Evolutionary conservation across 2,797 vertebrate species (phyloP).

Genomic region (Hafferia zeledoni): DNA sequence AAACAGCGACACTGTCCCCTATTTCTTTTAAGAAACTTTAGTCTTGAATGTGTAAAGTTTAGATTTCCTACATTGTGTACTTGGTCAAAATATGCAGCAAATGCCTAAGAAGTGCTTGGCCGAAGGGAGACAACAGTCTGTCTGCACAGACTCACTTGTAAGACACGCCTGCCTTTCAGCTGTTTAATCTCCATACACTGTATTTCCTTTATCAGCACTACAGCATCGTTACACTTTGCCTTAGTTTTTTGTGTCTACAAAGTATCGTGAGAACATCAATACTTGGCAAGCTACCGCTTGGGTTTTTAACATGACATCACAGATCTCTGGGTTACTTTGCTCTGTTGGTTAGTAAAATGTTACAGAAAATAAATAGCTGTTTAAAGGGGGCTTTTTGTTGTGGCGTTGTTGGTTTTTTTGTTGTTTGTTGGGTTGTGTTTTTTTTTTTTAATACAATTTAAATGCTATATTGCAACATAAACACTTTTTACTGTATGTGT

Average conservation of each 20-base stretch:
- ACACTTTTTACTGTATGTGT: background rate
- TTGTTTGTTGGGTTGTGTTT: background rate
- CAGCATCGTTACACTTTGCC: slow-evolving; percentile 3
- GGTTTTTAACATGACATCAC: slow-evolving; percentile 24
- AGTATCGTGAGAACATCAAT: slow-evolving; percentile 53
- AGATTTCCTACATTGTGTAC: background rate
- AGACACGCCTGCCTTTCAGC: background rate
- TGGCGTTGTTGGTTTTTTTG: background rate
- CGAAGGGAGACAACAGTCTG: slow-evolving; percentile 10
- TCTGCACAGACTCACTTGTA: slow-evolving; percentile 31
- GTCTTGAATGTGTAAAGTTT: background rate
- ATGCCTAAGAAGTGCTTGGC: background rate
- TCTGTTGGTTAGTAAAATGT: background rate
- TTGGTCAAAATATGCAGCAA: slow-evolving; percentile 48
- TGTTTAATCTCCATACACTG: slow-evolving; percentile 24
- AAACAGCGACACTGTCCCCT: background rate
- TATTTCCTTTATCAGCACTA: slow-evolving; percentile 36
- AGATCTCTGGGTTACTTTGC: background rate
- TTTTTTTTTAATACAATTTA: background rate
- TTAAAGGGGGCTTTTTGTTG: background rate
- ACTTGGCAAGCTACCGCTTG: slow-evolving; percentile 40
- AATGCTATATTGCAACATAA: background rate
- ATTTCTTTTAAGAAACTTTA: background rate
- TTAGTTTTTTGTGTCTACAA: slow-evolving; percentile 8
- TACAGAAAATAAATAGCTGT: slow-evolving; percentile 41